These are phyloP conservation scores for Tetraodon nigroviridis DNA, from an alignment of 2,113 vertebrate species.

Conservation along the genomic window DNA sequence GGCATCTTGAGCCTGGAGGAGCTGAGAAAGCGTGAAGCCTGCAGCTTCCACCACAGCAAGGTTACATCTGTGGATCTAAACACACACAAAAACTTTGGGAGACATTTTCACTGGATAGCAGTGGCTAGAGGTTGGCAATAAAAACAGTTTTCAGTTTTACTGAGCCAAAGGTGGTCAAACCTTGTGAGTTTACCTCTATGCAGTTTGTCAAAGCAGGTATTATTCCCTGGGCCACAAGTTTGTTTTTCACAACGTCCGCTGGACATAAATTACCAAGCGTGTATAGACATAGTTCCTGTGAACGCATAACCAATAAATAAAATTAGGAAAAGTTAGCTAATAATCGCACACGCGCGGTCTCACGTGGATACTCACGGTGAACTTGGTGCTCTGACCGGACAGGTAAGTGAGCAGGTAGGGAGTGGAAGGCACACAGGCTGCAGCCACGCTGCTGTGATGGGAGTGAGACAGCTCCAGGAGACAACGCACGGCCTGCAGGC, in stretches of 20 bases:
- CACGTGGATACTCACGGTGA: constrained; percentile 77
- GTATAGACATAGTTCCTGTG: constrained; percentile 92
- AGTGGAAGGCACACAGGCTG: constrained; percentile 84
- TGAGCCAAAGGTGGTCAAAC: neutral
- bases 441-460: constrained; percentile 71
- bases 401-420: constrained; percentile 95
- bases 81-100: constrained; percentile 5
- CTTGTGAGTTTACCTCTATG: constrained; percentile 76
- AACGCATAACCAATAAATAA: constrained; percentile 7
- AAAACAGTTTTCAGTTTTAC: too few relatives aligned
- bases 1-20: constrained; percentile 86
- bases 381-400: constrained; percentile 83
- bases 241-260: constrained; percentile 82
- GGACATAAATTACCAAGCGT: constrained; percentile 90
- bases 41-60: constrained; percentile 86
- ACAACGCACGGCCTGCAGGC: constrained; percentile 83
- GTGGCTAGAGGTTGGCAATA: too few relatives aligned
- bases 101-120: neutral
- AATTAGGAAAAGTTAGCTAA: neutral
- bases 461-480: constrained; percentile 91
- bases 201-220: constrained; percentile 82
- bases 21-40: constrained; percentile 88
- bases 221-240: constrained; percentile 88
- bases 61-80: constrained; percentile 79
- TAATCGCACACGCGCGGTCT: neutral